Evolutionary conservation across 2,113 vertebrate species (phyloP).

Genomic region (Eurystomus gularis): DNA sequence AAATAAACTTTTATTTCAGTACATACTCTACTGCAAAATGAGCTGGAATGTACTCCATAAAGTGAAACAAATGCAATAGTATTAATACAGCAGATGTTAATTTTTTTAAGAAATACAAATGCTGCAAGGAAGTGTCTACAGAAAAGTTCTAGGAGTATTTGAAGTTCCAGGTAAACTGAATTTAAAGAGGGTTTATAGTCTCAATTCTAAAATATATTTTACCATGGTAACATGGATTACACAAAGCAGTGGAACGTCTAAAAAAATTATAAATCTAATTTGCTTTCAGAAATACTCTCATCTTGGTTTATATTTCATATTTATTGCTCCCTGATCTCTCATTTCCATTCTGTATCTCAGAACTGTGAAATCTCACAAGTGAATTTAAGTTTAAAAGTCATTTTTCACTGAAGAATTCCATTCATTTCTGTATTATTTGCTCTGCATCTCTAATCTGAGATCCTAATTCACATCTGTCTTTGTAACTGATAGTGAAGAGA

Average conservation of each 20-base stretch:
- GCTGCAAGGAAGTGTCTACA: not conserved
- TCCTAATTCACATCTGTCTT: not conserved
- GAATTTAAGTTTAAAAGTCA: not conserved
- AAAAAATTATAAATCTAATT: not conserved
- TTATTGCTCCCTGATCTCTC: not conserved
- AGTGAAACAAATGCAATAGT: not conserved
- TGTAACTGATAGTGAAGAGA: not conserved
- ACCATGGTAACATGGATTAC: not conserved
- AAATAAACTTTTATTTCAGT: not conserved
- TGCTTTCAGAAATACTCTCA: not conserved
- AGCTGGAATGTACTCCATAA: not conserved
- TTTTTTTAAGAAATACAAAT: not conserved
- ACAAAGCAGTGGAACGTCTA: not conserved
- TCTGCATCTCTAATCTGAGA: not conserved
- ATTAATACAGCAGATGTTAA: not conserved
- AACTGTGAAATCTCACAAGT: not conserved
- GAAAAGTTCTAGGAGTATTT: not conserved
- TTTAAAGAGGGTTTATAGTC: not conserved
- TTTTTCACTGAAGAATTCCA: not conserved
- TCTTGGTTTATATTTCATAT: not conserved
- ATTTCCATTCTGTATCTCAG: not conserved
- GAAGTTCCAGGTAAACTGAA: not conserved
- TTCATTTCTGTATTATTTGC: not conserved
- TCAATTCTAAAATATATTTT: not conserved
- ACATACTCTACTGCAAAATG: not conserved